phyloP scores from a whole-genome alignment of 2,113 vertebrate species.

The Cebidichthys violaceus region DNA sequence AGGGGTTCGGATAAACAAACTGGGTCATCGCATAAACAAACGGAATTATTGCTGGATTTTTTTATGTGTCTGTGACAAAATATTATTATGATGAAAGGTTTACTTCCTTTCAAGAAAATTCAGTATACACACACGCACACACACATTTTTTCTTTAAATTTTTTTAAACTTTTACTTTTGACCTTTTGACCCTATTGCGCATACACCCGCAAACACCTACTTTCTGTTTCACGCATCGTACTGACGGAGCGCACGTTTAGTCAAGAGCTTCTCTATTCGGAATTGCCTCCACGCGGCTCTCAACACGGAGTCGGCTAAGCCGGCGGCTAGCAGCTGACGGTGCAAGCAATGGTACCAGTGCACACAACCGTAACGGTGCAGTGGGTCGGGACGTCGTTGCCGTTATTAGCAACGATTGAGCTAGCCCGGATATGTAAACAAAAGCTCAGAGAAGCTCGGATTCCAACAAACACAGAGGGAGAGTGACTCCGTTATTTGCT shows the following conservation, averaged over 20 bases:
- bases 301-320: not conserved
- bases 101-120: not conserved
- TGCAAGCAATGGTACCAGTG: not conserved
- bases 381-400: not conserved
- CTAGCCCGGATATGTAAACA: not conserved
- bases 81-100: not conserved
- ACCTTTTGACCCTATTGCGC: not conserved
- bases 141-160: not conserved
- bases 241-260: not conserved
- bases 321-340: no score
- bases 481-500: not conserved
- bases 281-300: not conserved
- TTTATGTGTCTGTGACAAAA: not conserved
- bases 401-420: not conserved
- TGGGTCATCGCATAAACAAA: conserved; percentile 8
- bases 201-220: not conserved
- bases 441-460: not conserved
- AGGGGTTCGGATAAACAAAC: conserved; percentile 16
- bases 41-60: not conserved
- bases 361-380: not conserved
- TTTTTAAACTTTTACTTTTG: not conserved
- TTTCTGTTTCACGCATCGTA: not conserved
- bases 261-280: not conserved
- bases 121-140: not conserved
- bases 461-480: not conserved